These are phyloP conservation scores for Pasiphila rectangulata DNA, from an alignment of 2,888 invertebrate species.

Conservation along the genomic window DNA sequence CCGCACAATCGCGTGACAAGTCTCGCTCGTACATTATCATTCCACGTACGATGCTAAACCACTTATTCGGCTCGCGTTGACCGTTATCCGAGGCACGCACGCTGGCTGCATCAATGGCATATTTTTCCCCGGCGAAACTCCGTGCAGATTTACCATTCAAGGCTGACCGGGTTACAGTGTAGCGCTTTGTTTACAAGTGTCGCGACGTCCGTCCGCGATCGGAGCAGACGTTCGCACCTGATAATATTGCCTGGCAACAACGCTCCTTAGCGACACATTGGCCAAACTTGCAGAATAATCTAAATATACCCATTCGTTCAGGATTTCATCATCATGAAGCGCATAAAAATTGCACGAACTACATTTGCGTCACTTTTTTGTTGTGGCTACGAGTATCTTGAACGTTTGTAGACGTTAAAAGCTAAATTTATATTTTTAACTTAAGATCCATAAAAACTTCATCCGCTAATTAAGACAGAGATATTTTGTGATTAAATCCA, in stretches of 20 bases:
- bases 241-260: conserved; percentile 37
- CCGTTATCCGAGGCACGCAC: conserved; percentile 78
- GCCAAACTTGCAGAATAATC: conserved; percentile 8
- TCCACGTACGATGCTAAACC: conserved; percentile 75
- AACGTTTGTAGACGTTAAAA: conserved; percentile 2
- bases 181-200: conserved; percentile 71
- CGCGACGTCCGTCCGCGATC: conserved; percentile 43
- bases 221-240: conserved; percentile 43
- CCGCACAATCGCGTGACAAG: conserved; percentile 67
- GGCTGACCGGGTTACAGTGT: conserved; percentile 78
- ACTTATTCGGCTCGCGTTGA: conserved; percentile 75
- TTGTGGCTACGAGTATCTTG: too few species aligned
- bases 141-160: conserved; percentile 76
- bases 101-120: conserved; percentile 76
- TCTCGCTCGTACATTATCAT: conserved; percentile 71
- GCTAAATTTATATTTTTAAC: conserved; percentile 8
- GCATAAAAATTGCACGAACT: conserved; percentile 5
- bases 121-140: conserved; percentile 77
- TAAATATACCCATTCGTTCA: too few species aligned
- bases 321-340: too few species aligned
- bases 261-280: conserved; percentile 33
- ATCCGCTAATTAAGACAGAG: conserved; percentile 51
- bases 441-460: conserved; percentile 33
- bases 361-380: too few species aligned
- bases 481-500: conserved; percentile 43